Evolutionary conservation across 37 sponge, comb jelly and placozoan genomes (phyloP).

Genomic region (Diacarnus erythraeanus): DNA sequence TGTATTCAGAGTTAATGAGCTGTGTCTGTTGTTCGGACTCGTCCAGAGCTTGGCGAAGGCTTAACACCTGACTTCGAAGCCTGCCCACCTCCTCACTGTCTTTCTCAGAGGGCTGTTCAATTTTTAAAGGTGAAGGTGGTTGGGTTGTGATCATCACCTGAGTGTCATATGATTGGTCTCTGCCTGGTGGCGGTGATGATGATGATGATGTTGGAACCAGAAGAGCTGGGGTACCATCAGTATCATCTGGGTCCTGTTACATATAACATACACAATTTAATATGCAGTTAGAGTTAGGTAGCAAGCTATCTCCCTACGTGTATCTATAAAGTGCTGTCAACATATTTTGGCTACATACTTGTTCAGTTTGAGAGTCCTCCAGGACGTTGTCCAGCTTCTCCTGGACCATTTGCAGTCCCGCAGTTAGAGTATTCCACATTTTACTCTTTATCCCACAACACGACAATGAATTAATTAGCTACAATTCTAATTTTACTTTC

Average conservation of each 20-base stretch:
- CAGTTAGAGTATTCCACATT: slow-evolving; percentile 57
- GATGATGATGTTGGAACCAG: background rate
- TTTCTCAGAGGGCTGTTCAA: background rate
- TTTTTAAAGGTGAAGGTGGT: background rate
- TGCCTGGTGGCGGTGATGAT: background rate
- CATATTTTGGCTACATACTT: too few species aligned
- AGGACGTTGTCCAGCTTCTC: slow-evolving; percentile 55
- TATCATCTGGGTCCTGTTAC: background rate
- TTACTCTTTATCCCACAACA: background rate
- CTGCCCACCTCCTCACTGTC: background rate
- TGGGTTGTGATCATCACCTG: background rate
- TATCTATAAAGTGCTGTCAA: too few species aligned
- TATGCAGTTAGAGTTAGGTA: too few species aligned
- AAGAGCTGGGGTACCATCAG: background rate
- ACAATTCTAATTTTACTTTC: too few species aligned
- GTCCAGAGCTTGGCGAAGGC: slow-evolving; percentile 34
- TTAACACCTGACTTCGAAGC: background rate
- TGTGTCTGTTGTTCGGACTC: slow-evolving; percentile 50
- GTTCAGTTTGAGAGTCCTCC: background rate
- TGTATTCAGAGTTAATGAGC: slow-evolving; percentile 57
- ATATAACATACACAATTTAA: too few species aligned
- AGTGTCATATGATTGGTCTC: background rate
- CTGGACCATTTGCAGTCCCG: slow-evolving; percentile 69
- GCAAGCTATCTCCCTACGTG: too few species aligned
- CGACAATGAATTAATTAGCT: too few species aligned